Evolutionary conservation across 2,888 invertebrate species (phyloP).

Genomic region (Uropetala carovei): DNA sequence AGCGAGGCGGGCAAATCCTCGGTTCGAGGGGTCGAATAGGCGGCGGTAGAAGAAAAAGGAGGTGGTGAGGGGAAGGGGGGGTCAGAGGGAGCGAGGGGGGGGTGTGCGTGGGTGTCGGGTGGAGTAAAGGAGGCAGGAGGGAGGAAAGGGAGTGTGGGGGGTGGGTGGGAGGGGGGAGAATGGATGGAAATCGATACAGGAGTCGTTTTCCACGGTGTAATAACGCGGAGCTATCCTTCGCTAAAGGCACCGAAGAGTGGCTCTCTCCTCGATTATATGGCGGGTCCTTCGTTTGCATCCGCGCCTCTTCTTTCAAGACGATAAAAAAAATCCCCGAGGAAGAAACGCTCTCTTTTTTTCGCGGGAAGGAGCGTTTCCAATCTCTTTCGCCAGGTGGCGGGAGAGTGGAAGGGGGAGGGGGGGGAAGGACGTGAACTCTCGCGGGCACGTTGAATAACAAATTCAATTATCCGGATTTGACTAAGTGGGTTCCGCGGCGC

Average conservation of each 20-base stretch:
- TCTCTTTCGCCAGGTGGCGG: conserved; percentile 23
- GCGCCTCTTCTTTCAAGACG: not conserved
- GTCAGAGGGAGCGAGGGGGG: too few species aligned
- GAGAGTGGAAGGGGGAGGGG: not conserved
- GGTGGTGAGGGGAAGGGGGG: too few species aligned
- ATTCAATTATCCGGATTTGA: not conserved
- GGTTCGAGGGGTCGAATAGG: not conserved
- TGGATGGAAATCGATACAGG: too few species aligned
- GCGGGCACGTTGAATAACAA: conserved; percentile 2
- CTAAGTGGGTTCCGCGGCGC: not conserved
- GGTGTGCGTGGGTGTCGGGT: too few species aligned
- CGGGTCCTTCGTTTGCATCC: not conserved
- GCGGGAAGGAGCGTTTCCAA: not conserved
- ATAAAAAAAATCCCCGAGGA: not conserved
- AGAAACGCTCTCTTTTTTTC: not conserved
- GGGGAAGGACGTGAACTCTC: too few species aligned
- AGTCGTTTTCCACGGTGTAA: too few species aligned
- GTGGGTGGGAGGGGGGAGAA: too few species aligned
- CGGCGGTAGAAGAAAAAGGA: not conserved
- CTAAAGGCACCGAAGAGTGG: too few species aligned
- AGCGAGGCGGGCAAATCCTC: not conserved
- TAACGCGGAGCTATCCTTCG: too few species aligned
- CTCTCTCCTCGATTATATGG: not conserved
- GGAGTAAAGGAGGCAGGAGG: too few species aligned
- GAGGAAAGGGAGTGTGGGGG: too few species aligned